Percentiles rank a stretch among this genome's conserved stretches.
Evolutionary conservation across 35 echinoderm and acorn worm genomes (phyloP).

Genomic region (Ptychodera flava): DNA sequence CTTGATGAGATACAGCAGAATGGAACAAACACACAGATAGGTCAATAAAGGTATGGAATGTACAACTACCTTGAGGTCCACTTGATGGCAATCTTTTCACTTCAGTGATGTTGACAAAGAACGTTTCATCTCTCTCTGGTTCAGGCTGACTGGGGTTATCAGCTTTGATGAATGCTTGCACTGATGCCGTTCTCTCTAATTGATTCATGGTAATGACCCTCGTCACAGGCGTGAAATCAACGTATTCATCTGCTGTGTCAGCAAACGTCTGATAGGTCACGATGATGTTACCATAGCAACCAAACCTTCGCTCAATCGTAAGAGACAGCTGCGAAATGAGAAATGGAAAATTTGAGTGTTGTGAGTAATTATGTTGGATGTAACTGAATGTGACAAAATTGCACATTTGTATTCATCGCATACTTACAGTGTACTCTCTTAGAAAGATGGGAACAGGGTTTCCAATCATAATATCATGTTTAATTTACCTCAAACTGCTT

Average conservation of each 20-base stretch:
- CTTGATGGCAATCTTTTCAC: slow-evolving; percentile 45
- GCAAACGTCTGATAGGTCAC: slow-evolving; percentile 67
- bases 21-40: too few species aligned
- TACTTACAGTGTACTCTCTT: too few species aligned
- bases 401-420: too few species aligned
- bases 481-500: too few species aligned
- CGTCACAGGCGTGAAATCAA: slow-evolving; percentile 33
- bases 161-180: slow-evolving; percentile 49
- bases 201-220: slow-evolving; percentile 40
- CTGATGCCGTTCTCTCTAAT: slow-evolving; percentile 26
- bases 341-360: not conserved
- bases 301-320: slow-evolving; percentile 58
- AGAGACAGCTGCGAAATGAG: slow-evolving; percentile 47
- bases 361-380: too few species aligned
- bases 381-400: too few species aligned
- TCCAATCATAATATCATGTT: too few species aligned
- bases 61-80: slow-evolving; percentile 53
- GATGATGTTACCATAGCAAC: slow-evolving; percentile 53
- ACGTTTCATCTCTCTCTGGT: slow-evolving; percentile 69
- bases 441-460: too few species aligned
- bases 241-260: slow-evolving; percentile 59
- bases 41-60: too few species aligned
- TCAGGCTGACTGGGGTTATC: not conserved
- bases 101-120: slow-evolving; percentile 88
- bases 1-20: too few species aligned